Conservation (phyloP, 2,888 invertebrate species). For the Hyppa rectilinea region DNA sequence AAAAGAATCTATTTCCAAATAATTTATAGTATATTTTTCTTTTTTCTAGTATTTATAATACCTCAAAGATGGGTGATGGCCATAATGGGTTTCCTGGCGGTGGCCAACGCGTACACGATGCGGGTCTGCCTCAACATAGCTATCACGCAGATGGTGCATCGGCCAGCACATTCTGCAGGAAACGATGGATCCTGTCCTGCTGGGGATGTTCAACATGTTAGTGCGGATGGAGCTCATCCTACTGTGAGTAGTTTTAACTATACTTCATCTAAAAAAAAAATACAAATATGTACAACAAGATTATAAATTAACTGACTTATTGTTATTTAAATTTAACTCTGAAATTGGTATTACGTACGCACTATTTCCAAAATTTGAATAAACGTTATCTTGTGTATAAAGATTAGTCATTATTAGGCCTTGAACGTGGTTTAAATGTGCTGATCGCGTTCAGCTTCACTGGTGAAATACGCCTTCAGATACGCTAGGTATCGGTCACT, state of each 20-base stretch:
- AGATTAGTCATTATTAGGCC: too few species aligned
- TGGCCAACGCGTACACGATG: conserved; percentile 94
- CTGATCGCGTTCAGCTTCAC: too few species aligned
- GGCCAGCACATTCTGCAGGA: conserved; percentile 71
- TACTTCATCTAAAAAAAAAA: neutral
- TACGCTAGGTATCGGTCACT: too few species aligned
- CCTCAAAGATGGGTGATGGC: conserved; percentile 94
- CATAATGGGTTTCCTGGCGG: conserved; percentile 93
- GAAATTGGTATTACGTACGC: neutral
- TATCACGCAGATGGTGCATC: conserved; percentile 92
- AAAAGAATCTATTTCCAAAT: neutral
- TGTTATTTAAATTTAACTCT: neutral
- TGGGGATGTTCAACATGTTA: conserved; percentile 70
- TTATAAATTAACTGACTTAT: neutral
- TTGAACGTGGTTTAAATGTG: too few species aligned
- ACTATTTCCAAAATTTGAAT: neutral
- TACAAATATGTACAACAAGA: neutral
- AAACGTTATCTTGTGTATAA: too few species aligned
- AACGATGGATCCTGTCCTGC: conserved; percentile 83
- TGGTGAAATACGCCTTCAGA: too few species aligned
- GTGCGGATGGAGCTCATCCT: conserved; percentile 65
- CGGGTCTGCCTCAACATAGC: conserved; percentile 93
- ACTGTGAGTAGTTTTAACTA: conserved; percentile 72
- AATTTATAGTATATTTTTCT: conserved; percentile 9
- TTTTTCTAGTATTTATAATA: conserved; percentile 90